These are phyloP conservation scores for Endomychus coccineus DNA, from an alignment of 2,888 invertebrate species.

Conservation along the genomic window DNA sequence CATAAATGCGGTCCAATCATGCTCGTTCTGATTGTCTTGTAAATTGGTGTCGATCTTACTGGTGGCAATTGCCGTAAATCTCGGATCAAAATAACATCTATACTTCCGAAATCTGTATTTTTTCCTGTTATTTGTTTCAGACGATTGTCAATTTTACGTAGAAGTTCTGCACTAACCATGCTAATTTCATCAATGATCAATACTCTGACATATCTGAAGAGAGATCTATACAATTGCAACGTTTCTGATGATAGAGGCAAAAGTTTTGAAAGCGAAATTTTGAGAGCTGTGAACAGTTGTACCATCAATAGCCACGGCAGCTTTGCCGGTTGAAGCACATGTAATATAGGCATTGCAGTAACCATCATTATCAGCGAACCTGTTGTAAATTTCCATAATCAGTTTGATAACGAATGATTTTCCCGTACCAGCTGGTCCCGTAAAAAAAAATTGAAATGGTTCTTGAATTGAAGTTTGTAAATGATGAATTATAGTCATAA, in stretches of 20 bases:
- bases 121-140: conserved; percentile 18
- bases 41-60: conserved; percentile 30
- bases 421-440: conserved; percentile 30
- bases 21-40: no score
- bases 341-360: conserved; percentile 36
- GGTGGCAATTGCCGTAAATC: conserved; percentile 38
- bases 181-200: conserved; percentile 29
- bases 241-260: conserved; percentile 20
- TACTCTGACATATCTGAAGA: conserved; percentile 35
- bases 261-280: conserved; percentile 15
- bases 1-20: conserved; percentile 1
- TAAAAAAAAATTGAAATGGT: no score
- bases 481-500: no score
- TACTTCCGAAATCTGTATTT: conserved; percentile 31
- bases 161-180: conserved; percentile 15
- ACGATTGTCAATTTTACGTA: conserved; percentile 8
- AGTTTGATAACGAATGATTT: conserved; percentile 37
- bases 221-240: conserved; percentile 31
- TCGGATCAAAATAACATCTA: conserved; percentile 34
- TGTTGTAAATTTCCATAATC: conserved; percentile 40
- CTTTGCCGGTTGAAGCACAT: conserved; percentile 38
- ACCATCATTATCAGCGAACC: conserved; percentile 33
- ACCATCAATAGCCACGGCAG: conserved; percentile 37
- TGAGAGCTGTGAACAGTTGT: conserved; percentile 16
- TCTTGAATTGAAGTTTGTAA: no score